These are phyloP conservation scores for Sitobion miscanthi DNA, from an alignment of 1,140 invertebrate genomes.

Conservation along the genomic window DNA sequence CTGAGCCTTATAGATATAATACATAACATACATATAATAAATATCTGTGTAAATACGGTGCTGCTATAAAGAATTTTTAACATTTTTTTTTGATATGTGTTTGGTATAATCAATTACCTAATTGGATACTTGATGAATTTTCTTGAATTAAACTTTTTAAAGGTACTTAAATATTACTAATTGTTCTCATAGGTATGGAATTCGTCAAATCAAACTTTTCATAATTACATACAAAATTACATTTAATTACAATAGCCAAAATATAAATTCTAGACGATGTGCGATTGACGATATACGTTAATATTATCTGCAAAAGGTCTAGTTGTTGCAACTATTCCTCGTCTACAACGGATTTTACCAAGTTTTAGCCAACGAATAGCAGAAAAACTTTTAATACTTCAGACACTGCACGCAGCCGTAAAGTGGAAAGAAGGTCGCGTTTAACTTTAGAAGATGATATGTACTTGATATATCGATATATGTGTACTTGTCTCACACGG, in stretches of 20 bases:
- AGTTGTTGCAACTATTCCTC: background rate
- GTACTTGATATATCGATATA: background rate
- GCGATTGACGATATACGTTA: background rate
- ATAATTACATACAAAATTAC: background rate
- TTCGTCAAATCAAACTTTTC: background rate
- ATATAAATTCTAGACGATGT: background rate
- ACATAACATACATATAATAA: background rate
- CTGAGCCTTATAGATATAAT: background rate
- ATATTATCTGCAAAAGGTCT: background rate
- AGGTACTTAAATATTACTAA: background rate
- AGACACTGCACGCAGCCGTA: background rate
- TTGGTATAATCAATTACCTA: background rate
- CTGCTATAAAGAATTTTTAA: too few relatives aligned
- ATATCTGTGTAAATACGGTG: too few relatives aligned
- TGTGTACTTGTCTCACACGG: background rate
- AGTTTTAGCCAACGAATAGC: background rate
- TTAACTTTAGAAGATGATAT: background rate
- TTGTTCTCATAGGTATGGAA: background rate
- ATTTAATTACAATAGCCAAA: background rate
- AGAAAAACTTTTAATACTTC: background rate
- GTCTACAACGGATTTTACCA: background rate
- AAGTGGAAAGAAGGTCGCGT: background rate
- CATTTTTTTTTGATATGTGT: too few relatives aligned
- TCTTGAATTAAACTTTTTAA: background rate
- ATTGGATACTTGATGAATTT: background rate